phyloP scores from a whole-genome alignment of 2,888 invertebrate species.

The Drosophila koepferae region DNA sequence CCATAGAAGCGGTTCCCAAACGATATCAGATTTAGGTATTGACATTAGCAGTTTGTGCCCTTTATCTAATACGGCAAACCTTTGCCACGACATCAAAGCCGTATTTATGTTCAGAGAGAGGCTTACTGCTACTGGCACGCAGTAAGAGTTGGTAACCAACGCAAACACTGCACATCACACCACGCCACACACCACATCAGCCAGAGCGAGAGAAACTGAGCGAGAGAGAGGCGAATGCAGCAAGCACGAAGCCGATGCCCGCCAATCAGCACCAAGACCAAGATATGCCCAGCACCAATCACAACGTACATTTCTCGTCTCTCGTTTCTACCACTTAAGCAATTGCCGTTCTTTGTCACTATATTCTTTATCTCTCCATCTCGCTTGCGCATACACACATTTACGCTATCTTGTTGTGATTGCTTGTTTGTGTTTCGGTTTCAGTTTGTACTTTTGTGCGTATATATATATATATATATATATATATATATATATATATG shows the following conservation, averaged over 20 bases:
- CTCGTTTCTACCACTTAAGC: constrained; percentile 59
- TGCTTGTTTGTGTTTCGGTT: constrained; percentile 18
- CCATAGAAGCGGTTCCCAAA: background rate
- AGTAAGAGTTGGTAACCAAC: constrained; percentile 12
- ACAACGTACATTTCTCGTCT: constrained; percentile 41
- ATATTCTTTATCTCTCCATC: constrained; percentile 40
- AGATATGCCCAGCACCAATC: constrained; percentile 63
- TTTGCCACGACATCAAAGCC: background rate
- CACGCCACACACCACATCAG: constrained; percentile 3
- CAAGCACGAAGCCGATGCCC: constrained; percentile 44
- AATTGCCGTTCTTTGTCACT: constrained; percentile 16
- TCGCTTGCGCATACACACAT: constrained; percentile 40
- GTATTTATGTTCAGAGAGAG: background rate
- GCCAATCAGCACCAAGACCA: constrained; percentile 66
- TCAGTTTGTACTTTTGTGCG: background rate
- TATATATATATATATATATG: no score
- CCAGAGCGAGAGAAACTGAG: constrained; percentile 1
- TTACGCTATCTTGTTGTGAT: constrained; percentile 35
- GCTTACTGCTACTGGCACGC: background rate
- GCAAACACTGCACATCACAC: constrained; percentile 4
- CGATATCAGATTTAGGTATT: background rate
- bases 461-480: background rate
- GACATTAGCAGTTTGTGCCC: background rate
- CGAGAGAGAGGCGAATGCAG: constrained; percentile 18
- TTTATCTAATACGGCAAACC: background rate